phyloP scores from a whole-genome alignment of 2,888 invertebrate species.

The Cephus nigrinus region DNA sequence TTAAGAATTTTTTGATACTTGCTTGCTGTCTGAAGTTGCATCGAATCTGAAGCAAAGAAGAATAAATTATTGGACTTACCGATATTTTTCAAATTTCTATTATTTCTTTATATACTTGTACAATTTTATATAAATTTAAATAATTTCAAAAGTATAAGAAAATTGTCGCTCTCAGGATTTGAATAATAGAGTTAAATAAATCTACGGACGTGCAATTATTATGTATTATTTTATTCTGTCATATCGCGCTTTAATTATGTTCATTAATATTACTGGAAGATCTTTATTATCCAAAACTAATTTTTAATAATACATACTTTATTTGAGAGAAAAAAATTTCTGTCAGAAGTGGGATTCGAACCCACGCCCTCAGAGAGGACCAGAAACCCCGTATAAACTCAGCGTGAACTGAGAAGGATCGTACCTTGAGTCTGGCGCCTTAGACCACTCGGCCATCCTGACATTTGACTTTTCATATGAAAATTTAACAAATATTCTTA shows the following conservation, averaged over 20 bases:
- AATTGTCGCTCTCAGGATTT: not conserved
- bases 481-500: not conserved
- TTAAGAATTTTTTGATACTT: not conserved
- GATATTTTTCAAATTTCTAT: not conserved
- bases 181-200: not conserved
- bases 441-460: slow-evolving; percentile 74
- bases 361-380: slow-evolving; percentile 72
- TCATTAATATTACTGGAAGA: slow-evolving; percentile 13
- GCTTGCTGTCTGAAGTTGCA: not conserved
- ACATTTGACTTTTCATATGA: slow-evolving; percentile 45
- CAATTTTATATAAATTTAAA: not conserved
- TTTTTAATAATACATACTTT: not conserved
- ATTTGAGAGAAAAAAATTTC: slow-evolving; percentile 21
- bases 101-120: not conserved
- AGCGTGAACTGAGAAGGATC: slow-evolving; percentile 53
- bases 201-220: not conserved
- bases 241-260: not conserved
- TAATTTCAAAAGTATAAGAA: not conserved
- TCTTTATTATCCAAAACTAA: not conserved
- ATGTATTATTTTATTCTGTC: not conserved
- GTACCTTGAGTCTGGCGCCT: slow-evolving; percentile 74
- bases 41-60: not conserved
- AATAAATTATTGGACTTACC: not conserved
- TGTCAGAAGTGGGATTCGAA: slow-evolving; percentile 75
- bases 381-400: slow-evolving; percentile 62